phyloP scores from a whole-genome alignment of 2,113 vertebrate species.

The Rhizomys pruinosus region DNA sequence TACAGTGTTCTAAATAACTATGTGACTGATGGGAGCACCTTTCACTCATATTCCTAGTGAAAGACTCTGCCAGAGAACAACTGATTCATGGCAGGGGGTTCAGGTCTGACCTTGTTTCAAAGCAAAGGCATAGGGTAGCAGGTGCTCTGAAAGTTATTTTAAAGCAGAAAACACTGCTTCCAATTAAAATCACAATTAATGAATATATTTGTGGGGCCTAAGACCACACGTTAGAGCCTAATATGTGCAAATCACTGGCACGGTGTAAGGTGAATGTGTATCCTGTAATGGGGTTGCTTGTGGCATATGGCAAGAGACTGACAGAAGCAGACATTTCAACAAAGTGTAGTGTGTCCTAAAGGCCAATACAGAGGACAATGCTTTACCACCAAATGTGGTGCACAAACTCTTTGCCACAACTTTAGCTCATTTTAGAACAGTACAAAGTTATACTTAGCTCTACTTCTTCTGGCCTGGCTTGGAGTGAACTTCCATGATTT shows the following conservation, averaged over 20 bases:
- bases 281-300: accelerated
- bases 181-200: neutral
- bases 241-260: neutral
- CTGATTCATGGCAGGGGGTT: neutral
- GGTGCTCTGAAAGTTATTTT: neutral
- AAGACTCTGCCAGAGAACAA: neutral
- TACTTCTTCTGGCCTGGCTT: neutral
- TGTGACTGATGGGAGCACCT: neutral
- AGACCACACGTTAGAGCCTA: neutral
- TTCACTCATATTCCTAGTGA: neutral
- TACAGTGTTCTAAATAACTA: conserved; percentile 30
- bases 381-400: neutral
- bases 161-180: conserved; percentile 1
- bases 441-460: neutral
- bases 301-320: neutral
- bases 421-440: neutral
- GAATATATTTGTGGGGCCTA: neutral
- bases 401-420: neutral
- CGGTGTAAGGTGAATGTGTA: accelerated
- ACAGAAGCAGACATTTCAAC: neutral
- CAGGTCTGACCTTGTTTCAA: neutral
- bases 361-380: neutral
- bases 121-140: neutral
- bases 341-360: accelerated
- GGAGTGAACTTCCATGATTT: conserved; percentile 5